These are phyloP conservation scores for Lepidurus packardi DNA, from an alignment of 1,140 invertebrate species.

Conservation along the genomic window DNA sequence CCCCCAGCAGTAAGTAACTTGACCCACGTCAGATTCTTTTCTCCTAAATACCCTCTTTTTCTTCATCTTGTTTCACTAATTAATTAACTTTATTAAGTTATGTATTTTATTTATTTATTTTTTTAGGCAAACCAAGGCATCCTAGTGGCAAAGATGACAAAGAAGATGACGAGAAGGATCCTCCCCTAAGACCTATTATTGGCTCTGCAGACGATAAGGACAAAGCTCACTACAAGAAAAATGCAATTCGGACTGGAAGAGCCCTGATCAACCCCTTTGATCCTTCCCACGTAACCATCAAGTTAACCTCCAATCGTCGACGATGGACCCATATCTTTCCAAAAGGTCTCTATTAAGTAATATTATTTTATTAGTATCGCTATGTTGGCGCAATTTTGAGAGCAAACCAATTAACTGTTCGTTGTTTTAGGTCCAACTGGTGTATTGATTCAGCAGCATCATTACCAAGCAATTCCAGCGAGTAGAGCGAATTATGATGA, in stretches of 20 bases:
- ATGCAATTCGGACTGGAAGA: constrained; percentile 57
- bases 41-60: too few species aligned
- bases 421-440: constrained; percentile 65
- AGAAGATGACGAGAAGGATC: constrained; percentile 9
- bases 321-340: constrained; percentile 99
- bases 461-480: constrained; percentile 75
- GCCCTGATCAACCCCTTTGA: constrained; percentile 95
- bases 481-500: constrained; percentile 36
- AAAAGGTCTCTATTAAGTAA: constrained; percentile 53
- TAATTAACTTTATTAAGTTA: not conserved
- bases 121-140: not conserved
- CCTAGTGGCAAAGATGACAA: constrained; percentile 14
- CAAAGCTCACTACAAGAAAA: constrained; percentile 35
- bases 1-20: not conserved
- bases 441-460: constrained; percentile 85
- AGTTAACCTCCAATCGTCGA: constrained; percentile 89
- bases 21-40: not conserved
- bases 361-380: constrained; percentile 29
- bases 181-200: not conserved
- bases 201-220: constrained; percentile 9
- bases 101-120: not conserved
- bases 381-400: not conserved
- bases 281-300: constrained; percentile 92
- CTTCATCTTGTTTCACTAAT: too few species aligned
- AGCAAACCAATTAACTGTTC: not conserved